Base-by-base conservation (phyloP, 2,797 vertebrate species). In the Sebastiscus albofasciatus region DNA sequence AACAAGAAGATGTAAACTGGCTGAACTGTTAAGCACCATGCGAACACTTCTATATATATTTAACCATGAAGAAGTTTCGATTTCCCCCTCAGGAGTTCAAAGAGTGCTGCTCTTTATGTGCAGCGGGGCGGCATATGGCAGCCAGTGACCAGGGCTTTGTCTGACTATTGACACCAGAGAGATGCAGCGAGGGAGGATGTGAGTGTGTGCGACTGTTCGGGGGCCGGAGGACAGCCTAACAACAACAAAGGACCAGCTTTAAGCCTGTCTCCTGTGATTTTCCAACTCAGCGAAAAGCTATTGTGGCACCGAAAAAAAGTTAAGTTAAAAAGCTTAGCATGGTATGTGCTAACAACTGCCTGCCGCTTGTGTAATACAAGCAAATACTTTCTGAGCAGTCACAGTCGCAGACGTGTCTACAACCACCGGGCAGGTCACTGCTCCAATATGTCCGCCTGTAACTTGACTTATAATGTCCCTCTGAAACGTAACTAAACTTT, bases 261-360 rank as follows among this genome's bases (percentile, higher is more conserved):
- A 95, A 96, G 96, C 96, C 96, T 96, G 96, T 96, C 96, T 97
- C 96, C 96, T 96, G 95, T 94, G 95, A 96, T 97, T 97, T 97
- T 97, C 95, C 96, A 96, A 96, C 96, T 97, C 97, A 96, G 96
- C 96, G 95, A 96, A 97, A 97, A 96, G 93, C 96, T 90, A 96
- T 97, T 97, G 95, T 97, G 93, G 83, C 84, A 89, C 89, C 87
- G 29, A 94, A 95, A 96, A 96, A 96, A 97, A 93, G 96, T 96
- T 95, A 96, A 96, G 95, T 97, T 97, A 96, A 96, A 97, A 96
- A 94, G 96, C 96, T 97, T 97, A 97, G 95, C 96, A 95, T 96
- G 96, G 96, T 94, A 94, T 96, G 94, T 96, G 96, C 96, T 96
- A 96, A 96, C 96, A 96, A 96, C 96, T 96, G 95, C 95, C 94